A percentile compares a stretch with the other conserved stretches of the same genome.
phyloP scores from a whole-genome alignment of 2,888 invertebrate species.

The Spicauda simplicius region DNA sequence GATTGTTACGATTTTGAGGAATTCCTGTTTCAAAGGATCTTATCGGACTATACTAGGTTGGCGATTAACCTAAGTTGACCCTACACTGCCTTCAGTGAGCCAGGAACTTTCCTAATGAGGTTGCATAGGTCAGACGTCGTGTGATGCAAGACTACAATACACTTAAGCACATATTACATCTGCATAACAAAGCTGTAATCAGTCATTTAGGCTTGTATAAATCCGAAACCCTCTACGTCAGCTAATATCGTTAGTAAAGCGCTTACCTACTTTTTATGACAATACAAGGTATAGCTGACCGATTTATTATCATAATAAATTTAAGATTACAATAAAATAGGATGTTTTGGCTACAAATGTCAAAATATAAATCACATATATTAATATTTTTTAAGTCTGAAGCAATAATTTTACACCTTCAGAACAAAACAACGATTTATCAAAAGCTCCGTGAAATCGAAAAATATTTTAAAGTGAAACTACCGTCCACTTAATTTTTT shows the following conservation, averaged over 20 bases:
- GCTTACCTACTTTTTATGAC: constrained; percentile 11
- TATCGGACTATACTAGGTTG: constrained; percentile 20
- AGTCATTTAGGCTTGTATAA: constrained; percentile 5
- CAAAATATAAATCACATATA: constrained; percentile 73
- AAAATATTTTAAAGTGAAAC: constrained; percentile 39
- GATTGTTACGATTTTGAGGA: background rate
- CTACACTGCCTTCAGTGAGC: constrained; percentile 18
- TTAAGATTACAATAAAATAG: constrained; percentile 65
- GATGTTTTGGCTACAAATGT: constrained; percentile 76
- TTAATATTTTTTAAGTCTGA: constrained; percentile 57
- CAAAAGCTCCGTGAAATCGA: constrained; percentile 62
- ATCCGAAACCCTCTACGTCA: constrained; percentile 5
- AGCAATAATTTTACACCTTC: constrained; percentile 71
- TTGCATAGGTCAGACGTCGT: constrained; percentile 31
- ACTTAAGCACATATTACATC: constrained; percentile 1
- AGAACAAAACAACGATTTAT: constrained; percentile 72
- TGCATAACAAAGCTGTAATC: constrained; percentile 1
- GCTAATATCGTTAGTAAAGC: constrained; percentile 9
- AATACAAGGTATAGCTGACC: constrained; percentile 52
- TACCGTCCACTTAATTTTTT: constrained; percentile 44
- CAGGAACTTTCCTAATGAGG: constrained; percentile 34
- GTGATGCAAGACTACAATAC: constrained; percentile 23
- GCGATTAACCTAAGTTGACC: constrained; percentile 31
- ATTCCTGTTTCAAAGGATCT: constrained; percentile 11
- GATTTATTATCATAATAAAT: constrained; percentile 74